phyloP scores from a whole-genome alignment of 2,113 vertebrate genomes.

The Cairina moschata region DNA sequence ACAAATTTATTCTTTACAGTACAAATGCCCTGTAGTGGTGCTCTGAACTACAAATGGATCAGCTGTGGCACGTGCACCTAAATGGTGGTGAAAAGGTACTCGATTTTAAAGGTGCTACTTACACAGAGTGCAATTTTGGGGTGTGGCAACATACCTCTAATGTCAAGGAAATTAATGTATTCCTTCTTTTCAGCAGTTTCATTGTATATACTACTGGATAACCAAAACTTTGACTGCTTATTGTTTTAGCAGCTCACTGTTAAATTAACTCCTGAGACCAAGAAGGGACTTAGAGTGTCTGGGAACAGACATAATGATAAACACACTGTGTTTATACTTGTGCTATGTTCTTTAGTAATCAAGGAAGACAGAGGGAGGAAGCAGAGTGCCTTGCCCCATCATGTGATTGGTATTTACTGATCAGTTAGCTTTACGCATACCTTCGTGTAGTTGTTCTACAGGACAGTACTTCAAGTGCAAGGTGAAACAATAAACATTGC shows the following conservation, averaged over 20 bases:
- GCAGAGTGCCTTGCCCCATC: not conserved
- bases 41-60: conserved; percentile 26
- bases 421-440: not conserved
- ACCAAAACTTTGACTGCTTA: not conserved
- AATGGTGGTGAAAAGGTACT: not conserved
- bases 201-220: not conserved
- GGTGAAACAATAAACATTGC: not conserved
- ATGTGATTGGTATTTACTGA: not conserved
- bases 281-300: not conserved
- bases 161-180: not conserved
- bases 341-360: not conserved
- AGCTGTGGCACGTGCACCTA: not conserved
- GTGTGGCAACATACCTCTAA: not conserved
- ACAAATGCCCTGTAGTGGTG: conserved; percentile 33
- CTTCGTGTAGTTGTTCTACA: conserved; percentile 1
- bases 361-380: not conserved
- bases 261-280: not conserved
- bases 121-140: not conserved
- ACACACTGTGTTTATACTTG: not conserved
- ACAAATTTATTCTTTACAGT: conserved; percentile 30
- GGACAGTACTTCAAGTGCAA: not conserved
- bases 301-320: not conserved
- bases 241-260: not conserved
- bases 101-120: not conserved
- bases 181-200: not conserved